Evolutionary conservation across 2,797 vertebrate genomes (phyloP), one percentile per base, ranked within the genome.

Genomic region (Cynopterus sphinx): DNA sequence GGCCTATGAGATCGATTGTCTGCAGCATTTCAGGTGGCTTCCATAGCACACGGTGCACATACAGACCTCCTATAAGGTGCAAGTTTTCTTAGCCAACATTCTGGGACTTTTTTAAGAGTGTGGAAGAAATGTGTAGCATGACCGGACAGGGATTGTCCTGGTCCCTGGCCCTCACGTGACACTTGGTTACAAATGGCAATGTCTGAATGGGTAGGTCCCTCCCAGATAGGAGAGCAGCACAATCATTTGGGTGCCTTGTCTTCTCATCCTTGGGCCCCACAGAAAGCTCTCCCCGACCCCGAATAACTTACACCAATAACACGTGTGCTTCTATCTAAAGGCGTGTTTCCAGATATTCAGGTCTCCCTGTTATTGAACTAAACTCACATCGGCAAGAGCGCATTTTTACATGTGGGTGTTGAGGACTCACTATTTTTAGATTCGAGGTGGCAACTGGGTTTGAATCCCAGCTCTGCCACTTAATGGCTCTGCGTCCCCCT

Each of bases 1-100:
- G 21, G 33, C 19, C 13, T 8, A 26, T 0, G 24, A 9, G 33
- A 16, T 6, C 12, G 4, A 21, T 61, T 43, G 22, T 55, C 43
- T 41, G n/a, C 11, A 75, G 70, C 15, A 67, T n/a, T 71, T 82
- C 28, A 31, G 39, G 41, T 28, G 63, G 33, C n/a, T 78, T 75
- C 12, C 31, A 8, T 15, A 13, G 28, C 51, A 55, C 4, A 0
- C 0, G 33, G 10, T 8, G 8, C 31, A 17, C n/a, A 9, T 3
- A 22, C 16, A 84, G 26, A 77, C n/a, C n/a, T n/a, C 4, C 12
- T 43, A 6, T 7, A 13, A 16, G 26, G 12, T 51, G 57, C 33
- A 68, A 10, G 11, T 41, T 43, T 68, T 82, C 21, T 39, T 15
- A 68, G 39, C 15, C 57, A 53, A 61, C 46, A 53, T 53, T 41